These are phyloP conservation scores for Orthosia gothica DNA, from an alignment of 2,888 invertebrate species.

Conservation along the genomic window DNA sequence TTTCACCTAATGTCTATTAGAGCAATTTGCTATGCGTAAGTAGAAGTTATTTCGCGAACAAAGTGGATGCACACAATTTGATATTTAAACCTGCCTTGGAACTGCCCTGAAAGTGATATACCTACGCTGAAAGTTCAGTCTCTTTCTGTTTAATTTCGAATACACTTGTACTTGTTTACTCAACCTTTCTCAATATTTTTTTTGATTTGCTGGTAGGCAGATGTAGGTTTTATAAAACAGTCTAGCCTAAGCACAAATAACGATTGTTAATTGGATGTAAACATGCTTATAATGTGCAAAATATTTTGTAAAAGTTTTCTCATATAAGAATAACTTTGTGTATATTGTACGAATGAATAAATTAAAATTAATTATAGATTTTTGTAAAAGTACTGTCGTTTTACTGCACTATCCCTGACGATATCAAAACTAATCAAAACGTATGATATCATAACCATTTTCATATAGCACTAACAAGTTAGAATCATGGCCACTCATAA, in stretches of 20 bases:
- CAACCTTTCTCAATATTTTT: slow-evolving; percentile 30
- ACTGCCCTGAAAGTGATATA: slow-evolving; percentile 30
- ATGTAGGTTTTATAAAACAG: slow-evolving; percentile 26
- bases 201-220: slow-evolving; percentile 16
- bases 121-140: background rate
- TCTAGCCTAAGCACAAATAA: slow-evolving; percentile 17
- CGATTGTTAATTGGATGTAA: slow-evolving; percentile 44
- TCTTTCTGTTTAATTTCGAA: slow-evolving; percentile 15
- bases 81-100: slow-evolving; percentile 29
- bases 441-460: slow-evolving; percentile 26
- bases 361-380: slow-evolving; percentile 41
- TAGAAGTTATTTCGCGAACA: slow-evolving; percentile 15
- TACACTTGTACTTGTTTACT: slow-evolving; percentile 49
- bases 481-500: background rate
- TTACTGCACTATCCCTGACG: slow-evolving; percentile 42
- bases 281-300: slow-evolving; percentile 37
- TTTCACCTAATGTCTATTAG: background rate
- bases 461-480: slow-evolving; percentile 28
- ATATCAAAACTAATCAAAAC: slow-evolving; percentile 22
- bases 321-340: slow-evolving; percentile 33
- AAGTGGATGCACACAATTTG: slow-evolving; percentile 20
- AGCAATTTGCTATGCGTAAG: background rate
- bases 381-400: slow-evolving; percentile 47
- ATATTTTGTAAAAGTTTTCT: slow-evolving; percentile 29
- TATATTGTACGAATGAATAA: slow-evolving; percentile 37